Percentiles rank a stretch among this genome's conserved stretches.
phyloP scores from a whole-genome alignment of 2,797 vertebrate genomes.

The Acrossocheilus wenchowensis region DNA sequence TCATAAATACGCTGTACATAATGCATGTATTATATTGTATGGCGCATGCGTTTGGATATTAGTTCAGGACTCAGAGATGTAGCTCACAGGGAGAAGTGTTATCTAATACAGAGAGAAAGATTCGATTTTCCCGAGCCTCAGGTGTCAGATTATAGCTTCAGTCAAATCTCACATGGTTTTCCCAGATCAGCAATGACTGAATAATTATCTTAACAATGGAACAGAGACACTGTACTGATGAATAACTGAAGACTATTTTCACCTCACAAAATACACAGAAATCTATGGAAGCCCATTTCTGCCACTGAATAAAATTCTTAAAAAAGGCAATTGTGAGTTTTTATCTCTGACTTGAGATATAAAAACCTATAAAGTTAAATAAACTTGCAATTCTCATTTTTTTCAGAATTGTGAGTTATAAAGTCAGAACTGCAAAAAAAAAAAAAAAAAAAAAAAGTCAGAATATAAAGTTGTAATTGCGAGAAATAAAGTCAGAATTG shows the following conservation, averaged over 20 bases:
- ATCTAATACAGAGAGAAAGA: conserved; percentile 41
- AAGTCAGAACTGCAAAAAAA: not conserved
- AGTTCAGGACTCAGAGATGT: conserved; percentile 8
- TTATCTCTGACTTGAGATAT: not conserved
- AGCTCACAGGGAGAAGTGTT: conserved; percentile 16
- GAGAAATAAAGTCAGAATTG: too few species aligned
- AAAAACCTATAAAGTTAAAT: not conserved
- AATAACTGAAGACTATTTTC: conserved; percentile 59
- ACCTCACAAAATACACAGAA: not conserved
- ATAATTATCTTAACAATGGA: conserved; percentile 56
- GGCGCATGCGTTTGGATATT: not conserved
- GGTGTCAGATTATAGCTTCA: conserved; percentile 31
- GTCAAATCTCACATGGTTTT: conserved; percentile 35
- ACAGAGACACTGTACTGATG: conserved; percentile 54
- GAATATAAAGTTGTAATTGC: not conserved
- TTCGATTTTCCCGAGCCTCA: conserved; percentile 17
- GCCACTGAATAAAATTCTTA: not conserved
- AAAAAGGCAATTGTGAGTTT: not conserved
- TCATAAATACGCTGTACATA: conserved; percentile 15
- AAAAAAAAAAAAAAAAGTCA: too few species aligned
- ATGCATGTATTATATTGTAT: conserved; percentile 12
- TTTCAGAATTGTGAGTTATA: not conserved
- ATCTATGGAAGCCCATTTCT: not conserved
- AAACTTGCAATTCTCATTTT: too few species aligned
- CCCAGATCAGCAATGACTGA: conserved; percentile 56